These are phyloP conservation scores for Cheilosia vernalis DNA, from an alignment of 2,888 invertebrate genomes.

Conservation along the genomic window DNA sequence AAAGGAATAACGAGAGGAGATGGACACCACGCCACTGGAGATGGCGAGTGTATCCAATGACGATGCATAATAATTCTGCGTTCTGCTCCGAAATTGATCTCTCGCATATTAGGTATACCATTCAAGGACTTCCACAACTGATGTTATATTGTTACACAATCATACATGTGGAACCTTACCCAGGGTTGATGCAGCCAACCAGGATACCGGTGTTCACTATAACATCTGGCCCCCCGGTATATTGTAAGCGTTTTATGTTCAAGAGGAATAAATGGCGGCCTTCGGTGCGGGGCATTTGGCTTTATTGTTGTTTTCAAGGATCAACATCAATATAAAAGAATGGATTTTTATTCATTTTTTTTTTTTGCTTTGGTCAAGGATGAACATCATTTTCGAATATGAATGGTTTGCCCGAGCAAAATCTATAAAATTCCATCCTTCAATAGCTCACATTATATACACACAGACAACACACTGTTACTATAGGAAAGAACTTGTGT, in stretches of 20 bases:
- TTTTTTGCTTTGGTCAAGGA: slow-evolving; percentile 57
- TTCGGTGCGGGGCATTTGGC: slow-evolving; percentile 29
- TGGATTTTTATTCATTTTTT: slow-evolving; percentile 43
- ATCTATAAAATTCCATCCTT: slow-evolving; percentile 48
- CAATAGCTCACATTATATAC: slow-evolving; percentile 25
- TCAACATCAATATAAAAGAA: slow-evolving; percentile 60
- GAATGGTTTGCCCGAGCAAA: slow-evolving; percentile 46
- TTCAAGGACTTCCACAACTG: slow-evolving; percentile 42
- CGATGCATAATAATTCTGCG: slow-evolving; percentile 56
- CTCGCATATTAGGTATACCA: slow-evolving; percentile 33
- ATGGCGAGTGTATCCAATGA: slow-evolving; percentile 16
- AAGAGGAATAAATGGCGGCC: not conserved
- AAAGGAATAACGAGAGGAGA: not conserved
- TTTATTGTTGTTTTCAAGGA: slow-evolving; percentile 66
- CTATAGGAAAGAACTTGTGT: not conserved
- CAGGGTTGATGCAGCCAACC: slow-evolving; percentile 43
- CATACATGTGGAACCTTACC: slow-evolving; percentile 17
- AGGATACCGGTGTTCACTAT: slow-evolving; percentile 40
- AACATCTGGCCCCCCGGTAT: slow-evolving; percentile 20
- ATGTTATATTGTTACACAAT: slow-evolving; percentile 44
- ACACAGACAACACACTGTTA: not conserved
- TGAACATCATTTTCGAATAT: slow-evolving; percentile 60
- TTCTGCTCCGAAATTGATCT: slow-evolving; percentile 65
- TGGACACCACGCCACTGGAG: not conserved
- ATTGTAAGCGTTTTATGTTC: slow-evolving; percentile 48